Base-by-base conservation (phyloP, 2,888 invertebrate genomes). In the Marronus borbonicus region DNA sequence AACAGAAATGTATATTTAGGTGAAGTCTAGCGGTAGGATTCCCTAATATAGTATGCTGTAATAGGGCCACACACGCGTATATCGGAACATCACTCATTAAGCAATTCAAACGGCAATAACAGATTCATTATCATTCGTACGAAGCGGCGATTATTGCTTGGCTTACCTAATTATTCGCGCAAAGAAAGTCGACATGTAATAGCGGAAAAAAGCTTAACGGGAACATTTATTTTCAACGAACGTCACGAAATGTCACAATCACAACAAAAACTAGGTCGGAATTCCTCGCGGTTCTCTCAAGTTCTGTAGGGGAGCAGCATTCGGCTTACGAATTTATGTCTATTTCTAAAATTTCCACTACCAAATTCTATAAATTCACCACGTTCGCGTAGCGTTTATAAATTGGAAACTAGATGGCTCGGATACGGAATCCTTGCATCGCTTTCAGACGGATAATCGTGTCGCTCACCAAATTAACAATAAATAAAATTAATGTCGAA, bases 261-360 rank as follows among this genome's bases (percentile, higher is more conserved):
- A 81, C 81, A 82, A 81, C 81, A 82, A 80, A 81, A 82, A 82
- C 80, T 82, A 76, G 81, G 81, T 82, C 80, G 82, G 79, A 81
- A 81, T 80, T 80, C 77, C 72, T 74, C 28, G 72, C 60, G 60
- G 60, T 74, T 68, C 68, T 68, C 28, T 14, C 31, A 31, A n/a
- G 31, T 31, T 62, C 62, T 62, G 62, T 14, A 31, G 31, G 28
- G 14, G 62, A 31, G 2, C 12, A 31, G 24, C 24, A 12, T 12
- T 14, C 14, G 12, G 10, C 10, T 14, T 3, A 12, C 28, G 28
- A 20, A 24, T 62, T 62, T 31, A 31, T 62, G 14, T 62, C 28
- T 62, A 62, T 62, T 55, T 55, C 55, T 55, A 55, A 8, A 55
- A 55, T 20, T 55, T 24, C 55, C 55, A 55, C 55, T 20, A 55